phyloP scores from a whole-genome alignment of 1,140 invertebrate species.

The Drosophila ohnishii region DNA sequence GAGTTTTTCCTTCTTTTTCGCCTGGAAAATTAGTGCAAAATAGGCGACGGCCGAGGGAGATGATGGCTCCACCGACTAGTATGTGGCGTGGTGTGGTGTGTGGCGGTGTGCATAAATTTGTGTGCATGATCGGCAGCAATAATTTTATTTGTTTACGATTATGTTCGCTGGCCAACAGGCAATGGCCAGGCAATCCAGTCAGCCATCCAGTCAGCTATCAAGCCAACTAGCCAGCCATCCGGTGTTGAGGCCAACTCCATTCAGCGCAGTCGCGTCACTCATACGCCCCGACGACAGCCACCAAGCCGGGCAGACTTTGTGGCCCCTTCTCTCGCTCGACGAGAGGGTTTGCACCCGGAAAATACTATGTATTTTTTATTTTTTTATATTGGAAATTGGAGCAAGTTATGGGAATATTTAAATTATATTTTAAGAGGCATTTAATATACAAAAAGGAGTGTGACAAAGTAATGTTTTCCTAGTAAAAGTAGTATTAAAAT shows the following conservation, averaged over 20 bases:
- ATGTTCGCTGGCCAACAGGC: slow-evolving; percentile 78
- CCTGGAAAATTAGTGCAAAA: slow-evolving; percentile 75
- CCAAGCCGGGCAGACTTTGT: slow-evolving; percentile 49
- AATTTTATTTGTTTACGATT: slow-evolving; percentile 82
- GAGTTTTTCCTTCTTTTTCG: slow-evolving; percentile 42
- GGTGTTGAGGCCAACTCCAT: slow-evolving; percentile 20
- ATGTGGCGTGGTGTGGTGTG: slow-evolving; percentile 15
- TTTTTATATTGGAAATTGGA: neutral
- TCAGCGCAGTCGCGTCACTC: slow-evolving; percentile 68
- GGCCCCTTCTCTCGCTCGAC: slow-evolving; percentile 44
- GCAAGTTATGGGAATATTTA: neutral
- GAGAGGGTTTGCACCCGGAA: slow-evolving; percentile 7
- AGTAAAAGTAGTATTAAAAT: too few relatives aligned
- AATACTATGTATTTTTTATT: neutral
- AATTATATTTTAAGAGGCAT: neutral
- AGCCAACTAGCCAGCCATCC: slow-evolving; percentile 21
- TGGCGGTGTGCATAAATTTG: slow-evolving; percentile 72
- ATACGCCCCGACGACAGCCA: slow-evolving; percentile 77
- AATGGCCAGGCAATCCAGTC: slow-evolving; percentile 55
- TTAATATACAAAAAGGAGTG: neutral
- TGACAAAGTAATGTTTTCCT: too few relatives aligned
- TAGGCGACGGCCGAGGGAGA: slow-evolving; percentile 38
- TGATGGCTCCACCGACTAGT: slow-evolving; percentile 19
- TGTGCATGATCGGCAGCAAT: slow-evolving; percentile 82
- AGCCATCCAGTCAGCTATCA: slow-evolving; percentile 8